These are phyloP conservation scores for Pseudomyrmex pallidus DNA, from an alignment of 1,140 invertebrate species.

Conservation along the genomic window DNA sequence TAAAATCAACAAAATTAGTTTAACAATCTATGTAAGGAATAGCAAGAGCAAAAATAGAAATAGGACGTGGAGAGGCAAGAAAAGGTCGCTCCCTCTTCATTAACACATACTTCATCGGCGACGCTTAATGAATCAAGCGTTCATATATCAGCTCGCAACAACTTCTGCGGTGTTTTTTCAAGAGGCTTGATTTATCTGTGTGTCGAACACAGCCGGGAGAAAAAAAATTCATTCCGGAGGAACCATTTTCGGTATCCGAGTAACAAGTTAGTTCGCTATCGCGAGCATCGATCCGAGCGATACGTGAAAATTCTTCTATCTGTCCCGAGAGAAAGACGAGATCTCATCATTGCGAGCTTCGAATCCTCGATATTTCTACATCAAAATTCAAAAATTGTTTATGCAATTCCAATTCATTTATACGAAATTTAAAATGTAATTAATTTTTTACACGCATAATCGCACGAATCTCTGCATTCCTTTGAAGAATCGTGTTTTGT, in stretches of 20 bases:
- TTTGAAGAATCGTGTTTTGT: too few species aligned
- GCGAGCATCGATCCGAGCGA: too few species aligned
- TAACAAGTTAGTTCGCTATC: conserved; percentile 22
- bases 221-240: conserved; percentile 7
- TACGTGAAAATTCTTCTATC: too few species aligned
- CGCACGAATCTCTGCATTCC: too few species aligned
- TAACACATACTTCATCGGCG: conserved; percentile 71
- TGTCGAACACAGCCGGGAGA: conserved; percentile 14
- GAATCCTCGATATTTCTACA: too few species aligned
- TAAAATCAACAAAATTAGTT: background rate
- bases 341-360: too few species aligned
- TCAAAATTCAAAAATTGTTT: too few species aligned
- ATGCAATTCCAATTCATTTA: too few species aligned
- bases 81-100: conserved; percentile 63
- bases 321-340: too few species aligned
- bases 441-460: too few species aligned
- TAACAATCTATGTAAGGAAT: background rate
- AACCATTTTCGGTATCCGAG: conserved; percentile 62
- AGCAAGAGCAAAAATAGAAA: conserved; percentile 47
- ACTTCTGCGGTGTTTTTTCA: conserved; percentile 65
- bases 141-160: conserved; percentile 68
- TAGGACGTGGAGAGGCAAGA: conserved; percentile 10
- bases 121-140: conserved; percentile 70
- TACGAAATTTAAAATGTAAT: too few species aligned
- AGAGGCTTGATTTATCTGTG: conserved; percentile 63